phyloP scores from a whole-genome alignment of 35 echinoderm and acorn worm genomes.

The Holothuria glaberrima region DNA sequence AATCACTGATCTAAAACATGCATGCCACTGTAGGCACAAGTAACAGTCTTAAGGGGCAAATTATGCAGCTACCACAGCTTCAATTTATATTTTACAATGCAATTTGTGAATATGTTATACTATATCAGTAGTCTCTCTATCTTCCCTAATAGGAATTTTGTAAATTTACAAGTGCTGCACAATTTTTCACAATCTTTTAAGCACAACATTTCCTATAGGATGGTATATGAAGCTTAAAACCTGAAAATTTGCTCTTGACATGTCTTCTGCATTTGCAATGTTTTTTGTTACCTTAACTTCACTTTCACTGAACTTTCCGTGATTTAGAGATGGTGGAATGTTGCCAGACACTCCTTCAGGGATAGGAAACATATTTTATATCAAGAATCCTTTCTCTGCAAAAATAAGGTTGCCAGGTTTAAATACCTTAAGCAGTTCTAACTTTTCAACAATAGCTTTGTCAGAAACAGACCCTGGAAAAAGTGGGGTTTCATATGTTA shows the following conservation, averaged over 20 bases:
- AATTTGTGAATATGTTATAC: background rate
- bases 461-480: background rate
- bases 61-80: too few species aligned
- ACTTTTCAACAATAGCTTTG: slow-evolving; percentile 6
- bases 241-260: slow-evolving; percentile 22
- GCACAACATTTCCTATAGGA: background rate
- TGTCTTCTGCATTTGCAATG: slow-evolving; percentile 9
- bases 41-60: too few species aligned
- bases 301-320: slow-evolving; percentile 10
- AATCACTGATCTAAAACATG: too few species aligned
- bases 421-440: too few species aligned
- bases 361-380: slow-evolving; percentile 18
- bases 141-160: background rate
- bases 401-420: slow-evolving; percentile 16
- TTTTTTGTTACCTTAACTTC: background rate
- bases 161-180: slow-evolving; percentile 19
- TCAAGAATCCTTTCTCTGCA: slow-evolving; percentile 48
- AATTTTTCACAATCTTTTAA: slow-evolving; percentile 21
- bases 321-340: slow-evolving; percentile 35
- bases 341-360: slow-evolving; percentile 31
- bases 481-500: background rate
- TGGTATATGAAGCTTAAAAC: background rate
- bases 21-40: too few species aligned
- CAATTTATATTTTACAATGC: background rate
- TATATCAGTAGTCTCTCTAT: background rate